Conservation (phyloP, 2,888 invertebrate genomes). For the Monoplex corrugatus region DNA sequence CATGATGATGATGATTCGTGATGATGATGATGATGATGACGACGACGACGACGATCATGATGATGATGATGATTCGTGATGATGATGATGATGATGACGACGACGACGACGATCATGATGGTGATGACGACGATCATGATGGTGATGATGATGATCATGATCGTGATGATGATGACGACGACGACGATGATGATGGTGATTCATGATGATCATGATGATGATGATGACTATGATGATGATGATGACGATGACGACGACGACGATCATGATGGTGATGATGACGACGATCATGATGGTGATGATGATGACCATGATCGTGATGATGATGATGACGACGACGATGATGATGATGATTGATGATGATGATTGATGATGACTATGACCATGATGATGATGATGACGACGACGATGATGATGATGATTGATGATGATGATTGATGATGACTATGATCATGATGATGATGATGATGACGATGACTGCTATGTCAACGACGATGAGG, state of each 20-base stretch:
- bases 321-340: constrained; percentile 20
- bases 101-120: neutral
- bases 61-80: neutral
- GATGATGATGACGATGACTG: neutral
- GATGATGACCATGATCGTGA: constrained; percentile 17
- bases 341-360: neutral
- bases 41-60: neutral
- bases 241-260: neutral
- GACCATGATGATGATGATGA: constrained; percentile 3
- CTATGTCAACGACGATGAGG: neutral
- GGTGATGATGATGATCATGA: constrained; percentile 21
- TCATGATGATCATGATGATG: neutral
- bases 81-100: neutral
- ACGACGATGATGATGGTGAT: neutral
- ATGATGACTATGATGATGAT: constrained; percentile 23
- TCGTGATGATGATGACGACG: neutral
- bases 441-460: neutral
- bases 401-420: neutral
- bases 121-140: constrained; percentile 22
- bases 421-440: too few relatives aligned
- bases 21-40: neutral
- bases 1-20: neutral
- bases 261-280: neutral
- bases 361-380: neutral
- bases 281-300: neutral